phyloP scores from a whole-genome alignment of 2,888 invertebrate species.

The Lottia scabra region DNA sequence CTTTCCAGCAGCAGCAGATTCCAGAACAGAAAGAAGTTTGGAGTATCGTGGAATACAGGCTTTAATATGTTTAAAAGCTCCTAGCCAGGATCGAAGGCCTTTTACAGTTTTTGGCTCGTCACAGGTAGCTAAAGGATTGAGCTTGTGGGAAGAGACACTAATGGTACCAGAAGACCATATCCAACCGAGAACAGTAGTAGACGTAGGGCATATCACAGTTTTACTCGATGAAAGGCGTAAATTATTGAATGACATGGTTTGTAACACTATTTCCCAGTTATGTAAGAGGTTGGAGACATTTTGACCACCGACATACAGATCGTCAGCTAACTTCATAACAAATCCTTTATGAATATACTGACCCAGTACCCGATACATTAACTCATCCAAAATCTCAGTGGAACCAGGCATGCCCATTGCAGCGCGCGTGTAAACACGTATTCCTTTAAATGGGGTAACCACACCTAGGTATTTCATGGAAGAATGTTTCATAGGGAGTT shows the following conservation, averaged over 20 bases:
- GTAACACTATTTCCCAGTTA: background rate
- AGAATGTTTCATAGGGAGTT: background rate
- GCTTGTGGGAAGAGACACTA: background rate
- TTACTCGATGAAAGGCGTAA: background rate
- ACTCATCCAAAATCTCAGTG: background rate
- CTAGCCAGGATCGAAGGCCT: background rate
- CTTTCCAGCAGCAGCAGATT: background rate
- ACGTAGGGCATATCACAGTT: background rate
- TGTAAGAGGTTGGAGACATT: background rate
- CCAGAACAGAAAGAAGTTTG: background rate
- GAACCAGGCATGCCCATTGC: slow-evolving; percentile 10
- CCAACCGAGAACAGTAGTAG: background rate
- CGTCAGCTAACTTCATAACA: background rate
- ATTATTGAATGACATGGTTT: background rate
- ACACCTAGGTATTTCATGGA: background rate
- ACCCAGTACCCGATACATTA: background rate
- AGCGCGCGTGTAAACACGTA: background rate
- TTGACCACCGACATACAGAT: background rate
- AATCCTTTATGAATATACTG: background rate
- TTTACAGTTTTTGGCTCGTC: background rate
- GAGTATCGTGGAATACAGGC: background rate
- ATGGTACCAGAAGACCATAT: background rate
- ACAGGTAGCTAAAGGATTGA: background rate
- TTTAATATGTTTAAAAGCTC: background rate
- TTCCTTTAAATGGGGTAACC: background rate